Conservation (phyloP, 2,113 vertebrate genomes). For the Hoplias malabaricus region DNA sequence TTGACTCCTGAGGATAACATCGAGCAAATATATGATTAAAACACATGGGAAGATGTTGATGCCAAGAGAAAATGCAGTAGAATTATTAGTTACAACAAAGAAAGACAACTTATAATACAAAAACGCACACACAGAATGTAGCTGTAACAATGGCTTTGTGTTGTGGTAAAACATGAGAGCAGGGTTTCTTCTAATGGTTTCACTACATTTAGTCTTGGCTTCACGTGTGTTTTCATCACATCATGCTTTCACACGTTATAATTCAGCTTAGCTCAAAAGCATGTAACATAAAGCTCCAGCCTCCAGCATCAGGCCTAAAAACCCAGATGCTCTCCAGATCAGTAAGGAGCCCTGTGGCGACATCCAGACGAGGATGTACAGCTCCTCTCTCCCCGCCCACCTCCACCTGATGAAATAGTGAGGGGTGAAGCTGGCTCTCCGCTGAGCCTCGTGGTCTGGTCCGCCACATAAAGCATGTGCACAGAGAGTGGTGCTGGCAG, state of each 20-base stretch:
- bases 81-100: no score
- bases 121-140: no score
- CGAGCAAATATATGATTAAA: no score
- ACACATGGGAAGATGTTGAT: no score
- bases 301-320: not conserved
- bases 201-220: slow-evolving; percentile 44
- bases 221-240: slow-evolving; percentile 24
- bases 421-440: slow-evolving; percentile 21
- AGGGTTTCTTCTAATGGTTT: slow-evolving; percentile 15
- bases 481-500: slow-evolving; percentile 52
- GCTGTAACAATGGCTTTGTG: no score
- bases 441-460: slow-evolving; percentile 4
- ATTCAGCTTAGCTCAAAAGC: not conserved
- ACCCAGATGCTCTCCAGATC: not conserved
- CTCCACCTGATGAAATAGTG: slow-evolving; percentile 39
- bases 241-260: not conserved
- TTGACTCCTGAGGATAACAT: slow-evolving; percentile 41
- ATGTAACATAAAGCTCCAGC: not conserved
- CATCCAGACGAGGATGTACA: slow-evolving; percentile 38
- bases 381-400: not conserved
- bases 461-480: slow-evolving; percentile 59
- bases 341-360: not conserved
- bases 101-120: no score
- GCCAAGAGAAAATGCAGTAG: no score
- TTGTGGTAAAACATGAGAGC: no score